A percentile compares a stretch with the other conserved stretches of the same genome.
Evolutionary conservation across 1,140 invertebrate genomes (phyloP).

Genomic region (Drosophila lini): DNA sequence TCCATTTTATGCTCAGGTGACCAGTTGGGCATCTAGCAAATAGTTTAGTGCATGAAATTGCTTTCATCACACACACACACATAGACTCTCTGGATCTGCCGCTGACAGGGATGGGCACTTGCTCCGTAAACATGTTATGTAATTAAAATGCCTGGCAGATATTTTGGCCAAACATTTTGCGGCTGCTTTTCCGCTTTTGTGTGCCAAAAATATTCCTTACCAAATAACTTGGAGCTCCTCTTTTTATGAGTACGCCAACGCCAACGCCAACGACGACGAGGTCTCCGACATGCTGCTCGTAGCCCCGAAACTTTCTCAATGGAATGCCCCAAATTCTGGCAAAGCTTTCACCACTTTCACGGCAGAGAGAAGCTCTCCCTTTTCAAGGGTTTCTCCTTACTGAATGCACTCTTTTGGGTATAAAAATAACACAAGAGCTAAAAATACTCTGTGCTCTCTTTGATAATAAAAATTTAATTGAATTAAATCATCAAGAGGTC

Average conservation of each 20-base stretch:
- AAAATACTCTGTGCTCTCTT: neutral
- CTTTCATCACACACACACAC: slow-evolving; percentile 29
- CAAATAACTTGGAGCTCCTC: slow-evolving; percentile 59
- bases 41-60: slow-evolving; percentile 53
- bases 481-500: too few species aligned
- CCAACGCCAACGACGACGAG: slow-evolving; percentile 3
- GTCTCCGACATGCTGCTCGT: slow-evolving; percentile 3
- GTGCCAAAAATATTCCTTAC: slow-evolving; percentile 50
- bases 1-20: slow-evolving; percentile 17
- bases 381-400: neutral
- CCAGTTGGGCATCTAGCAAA: slow-evolving; percentile 49
- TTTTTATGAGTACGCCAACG: slow-evolving; percentile 27
- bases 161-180: slow-evolving; percentile 62
- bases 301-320: slow-evolving; percentile 51
- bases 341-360: slow-evolving; percentile 21
- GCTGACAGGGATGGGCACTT: slow-evolving; percentile 23
- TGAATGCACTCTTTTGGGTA: slow-evolving; percentile 4
- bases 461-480: neutral
- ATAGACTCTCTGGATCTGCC: neutral
- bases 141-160: slow-evolving; percentile 77
- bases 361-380: neutral
- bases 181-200: slow-evolving; percentile 53
- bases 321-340: slow-evolving; percentile 52
- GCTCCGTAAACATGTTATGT: slow-evolving; percentile 67
- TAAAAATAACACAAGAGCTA: neutral